Base-by-base conservation (phyloP, 2,113 vertebrate genomes). In the Motacilla alba region DNA sequence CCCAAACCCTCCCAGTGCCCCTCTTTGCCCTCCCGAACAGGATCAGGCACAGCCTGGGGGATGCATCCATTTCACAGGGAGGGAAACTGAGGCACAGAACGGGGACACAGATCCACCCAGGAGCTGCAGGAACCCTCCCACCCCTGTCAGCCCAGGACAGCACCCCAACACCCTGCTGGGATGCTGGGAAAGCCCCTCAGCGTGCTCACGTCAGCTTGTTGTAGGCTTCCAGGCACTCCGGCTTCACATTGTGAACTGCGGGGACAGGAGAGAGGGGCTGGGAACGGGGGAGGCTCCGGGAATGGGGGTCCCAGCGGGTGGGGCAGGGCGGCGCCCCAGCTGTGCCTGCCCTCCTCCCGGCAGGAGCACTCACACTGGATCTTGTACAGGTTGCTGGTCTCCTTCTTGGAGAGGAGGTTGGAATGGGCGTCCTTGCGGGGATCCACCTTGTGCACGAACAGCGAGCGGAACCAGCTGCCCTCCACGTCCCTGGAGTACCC, bases 211-310 rank as follows among this genome's bases (percentile, higher is more conserved):
- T 98, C n/a, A 99, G 97, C 92, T 93, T 97, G 98, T 99, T 99
- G 97, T 99, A 99, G 39, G 98, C 97, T 6, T 99, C 99, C 97
- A 99, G 97, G 92, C 97, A 99, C 77, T 99, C 99, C 0, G 99
- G 99, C 96, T 99, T 99, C 95, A 99, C 98, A 2, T 99, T 99
- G 97, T 99, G 99, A 98, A 99, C 99, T 99, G 96, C 26, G 26
- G 96, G 20, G 89, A 93, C 97, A 93, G 64, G 83, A 83, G 87
- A 83, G 35, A n/a, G n/a, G 44, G n/a, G 72, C 62, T 83, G 68
- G 35, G 27, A 33, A 27, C 28, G 5, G 28, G 49, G 35, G 15
- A 50, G 58, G 27, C 27, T 9, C 22, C 0, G 0, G 46, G 47
- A 69, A 46, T 3, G 31, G n/a, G 50, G 15, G 10, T 35, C 7